Conservation (phyloP, 2,888 invertebrate genomes). For the Ganaspis brasiliensis region DNA sequence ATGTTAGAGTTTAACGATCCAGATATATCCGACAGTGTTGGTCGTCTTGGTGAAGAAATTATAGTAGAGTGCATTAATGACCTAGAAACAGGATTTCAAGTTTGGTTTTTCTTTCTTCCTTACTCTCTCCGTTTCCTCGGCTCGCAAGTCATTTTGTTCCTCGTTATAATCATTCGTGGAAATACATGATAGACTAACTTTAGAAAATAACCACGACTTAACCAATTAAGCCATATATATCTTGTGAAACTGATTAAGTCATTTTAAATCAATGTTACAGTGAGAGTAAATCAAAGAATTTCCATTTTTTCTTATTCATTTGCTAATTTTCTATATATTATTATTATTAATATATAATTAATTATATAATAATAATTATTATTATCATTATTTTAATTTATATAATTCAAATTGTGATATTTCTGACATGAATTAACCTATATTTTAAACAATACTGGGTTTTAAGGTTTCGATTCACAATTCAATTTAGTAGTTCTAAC, state of each 20-base stretch:
- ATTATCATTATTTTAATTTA: no score
- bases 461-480: no score
- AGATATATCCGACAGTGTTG: background rate
- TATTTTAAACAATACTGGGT: no score
- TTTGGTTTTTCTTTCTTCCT: slow-evolving; percentile 61
- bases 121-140: slow-evolving; percentile 56
- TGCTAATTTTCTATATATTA: background rate
- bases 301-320: background rate
- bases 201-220: slow-evolving; percentile 26
- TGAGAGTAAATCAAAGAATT: slow-evolving; percentile 12
- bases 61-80: slow-evolving; percentile 51
- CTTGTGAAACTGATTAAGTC: slow-evolving; percentile 15
- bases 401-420: no score
- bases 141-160: slow-evolving; percentile 58
- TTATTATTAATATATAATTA: no score
- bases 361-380: no score
- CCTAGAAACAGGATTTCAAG: slow-evolving; percentile 59
- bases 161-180: slow-evolving; percentile 52
- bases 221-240: slow-evolving; percentile 32
- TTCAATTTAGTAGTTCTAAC: no score
- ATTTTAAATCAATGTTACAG: slow-evolving; percentile 21
- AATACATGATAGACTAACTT: slow-evolving; percentile 37
- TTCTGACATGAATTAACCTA: no score
- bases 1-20: slow-evolving; percentile 17
- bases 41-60: slow-evolving; percentile 32